Evolutionary conservation across 2,797 vertebrate species (phyloP).

Genomic region (Mormyrus proboscirostris): DNA sequence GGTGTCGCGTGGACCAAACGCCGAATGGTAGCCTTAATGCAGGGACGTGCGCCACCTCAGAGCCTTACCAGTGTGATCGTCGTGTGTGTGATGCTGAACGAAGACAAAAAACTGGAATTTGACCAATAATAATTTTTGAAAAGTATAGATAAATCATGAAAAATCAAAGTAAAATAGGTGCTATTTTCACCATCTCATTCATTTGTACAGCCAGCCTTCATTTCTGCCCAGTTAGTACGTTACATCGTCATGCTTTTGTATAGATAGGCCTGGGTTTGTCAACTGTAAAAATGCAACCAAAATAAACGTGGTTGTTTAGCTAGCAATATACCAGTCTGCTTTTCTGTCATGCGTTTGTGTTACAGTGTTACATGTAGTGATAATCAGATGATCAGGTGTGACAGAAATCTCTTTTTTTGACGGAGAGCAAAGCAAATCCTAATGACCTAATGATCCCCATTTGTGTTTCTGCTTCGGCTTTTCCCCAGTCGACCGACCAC

Average conservation of each 20-base stretch:
- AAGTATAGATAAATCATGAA: neutral
- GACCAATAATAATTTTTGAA: neutral
- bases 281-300: neutral
- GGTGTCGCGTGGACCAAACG: slow-evolving; percentile 44
- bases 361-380: neutral
- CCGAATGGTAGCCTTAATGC: slow-evolving; percentile 37
- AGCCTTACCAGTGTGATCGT: slow-evolving; percentile 30
- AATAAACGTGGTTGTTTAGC: neutral
- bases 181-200: neutral
- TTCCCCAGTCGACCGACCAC: neutral
- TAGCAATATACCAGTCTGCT: neutral
- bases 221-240: neutral
- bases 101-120: slow-evolving; percentile 1
- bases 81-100: neutral
- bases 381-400: neutral
- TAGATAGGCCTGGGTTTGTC: neutral
- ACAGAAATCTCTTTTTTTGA: neutral
- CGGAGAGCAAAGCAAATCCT: neutral
- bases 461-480: neutral
- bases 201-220: neutral
- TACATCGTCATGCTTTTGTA: neutral
- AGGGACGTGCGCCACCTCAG: slow-evolving; percentile 39
- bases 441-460: neutral
- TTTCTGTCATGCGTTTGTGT: neutral
- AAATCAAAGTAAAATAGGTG: neutral